These are phyloP conservation scores for Macrophya annulata DNA, from an alignment of 2,888 invertebrate genomes.

Conservation along the genomic window DNA sequence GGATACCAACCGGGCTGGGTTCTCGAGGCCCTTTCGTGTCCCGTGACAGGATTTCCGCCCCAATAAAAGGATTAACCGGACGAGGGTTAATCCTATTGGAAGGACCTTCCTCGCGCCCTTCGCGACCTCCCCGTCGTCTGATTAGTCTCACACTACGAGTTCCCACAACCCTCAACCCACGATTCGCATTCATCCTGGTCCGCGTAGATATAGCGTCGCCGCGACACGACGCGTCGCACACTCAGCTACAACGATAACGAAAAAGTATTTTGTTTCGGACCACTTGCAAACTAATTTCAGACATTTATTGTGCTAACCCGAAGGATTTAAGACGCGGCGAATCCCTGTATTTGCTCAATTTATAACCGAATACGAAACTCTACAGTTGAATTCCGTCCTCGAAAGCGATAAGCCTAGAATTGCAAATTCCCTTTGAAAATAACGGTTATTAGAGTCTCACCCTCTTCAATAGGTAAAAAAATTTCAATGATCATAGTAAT, in stretches of 20 bases:
- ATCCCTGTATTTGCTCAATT: not conserved
- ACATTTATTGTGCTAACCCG: slow-evolving; percentile 47
- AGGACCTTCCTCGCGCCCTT: slow-evolving; percentile 72
- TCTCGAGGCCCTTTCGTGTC: slow-evolving; percentile 71
- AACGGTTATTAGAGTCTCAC: not conserved
- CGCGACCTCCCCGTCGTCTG: slow-evolving; percentile 61
- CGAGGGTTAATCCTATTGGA: slow-evolving; percentile 78
- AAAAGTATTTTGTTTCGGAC: slow-evolving; percentile 65
- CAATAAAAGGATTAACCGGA: slow-evolving; percentile 79
- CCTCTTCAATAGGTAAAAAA: too few species aligned
- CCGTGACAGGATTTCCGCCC: slow-evolving; percentile 75
- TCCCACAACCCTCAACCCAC: slow-evolving; percentile 34
- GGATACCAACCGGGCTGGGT: not conserved
- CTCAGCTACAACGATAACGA: slow-evolving; percentile 63
- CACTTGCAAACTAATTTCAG: slow-evolving; percentile 54
- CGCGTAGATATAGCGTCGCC: too few species aligned
- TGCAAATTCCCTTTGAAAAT: not conserved
- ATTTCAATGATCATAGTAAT: not conserved
- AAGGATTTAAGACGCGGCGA: slow-evolving; percentile 25
- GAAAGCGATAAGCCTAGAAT: not conserved
- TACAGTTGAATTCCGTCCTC: not conserved
- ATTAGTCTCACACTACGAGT: slow-evolving; percentile 61
- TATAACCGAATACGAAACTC: not conserved
- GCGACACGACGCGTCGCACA: not conserved
- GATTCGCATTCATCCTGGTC: slow-evolving; percentile 40